Conservation (phyloP, 2,888 invertebrate genomes). For the Xylocampa areola region DNA sequence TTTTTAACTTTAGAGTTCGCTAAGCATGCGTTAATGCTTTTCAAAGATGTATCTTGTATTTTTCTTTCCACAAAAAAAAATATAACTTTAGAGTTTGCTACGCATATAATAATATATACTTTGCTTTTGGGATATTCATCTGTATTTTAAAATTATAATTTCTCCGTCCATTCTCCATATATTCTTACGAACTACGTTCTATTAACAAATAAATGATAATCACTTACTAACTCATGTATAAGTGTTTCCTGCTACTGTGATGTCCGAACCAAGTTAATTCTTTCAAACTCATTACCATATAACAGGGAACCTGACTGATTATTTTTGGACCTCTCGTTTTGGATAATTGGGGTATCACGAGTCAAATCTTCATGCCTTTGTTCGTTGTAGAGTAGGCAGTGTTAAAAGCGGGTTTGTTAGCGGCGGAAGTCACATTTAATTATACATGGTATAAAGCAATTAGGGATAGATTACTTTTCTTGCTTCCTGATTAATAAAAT, state of each 20-base stretch:
- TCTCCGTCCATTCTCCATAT: conserved; percentile 28
- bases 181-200: conserved; percentile 53
- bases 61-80: too few species aligned
- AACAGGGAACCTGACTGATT: conserved; percentile 69
- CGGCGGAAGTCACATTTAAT: conserved; percentile 16
- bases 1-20: too few species aligned
- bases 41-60: too few species aligned
- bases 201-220: conserved; percentile 85
- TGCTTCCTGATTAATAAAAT: too few species aligned
- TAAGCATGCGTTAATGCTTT: too few species aligned
- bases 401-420: conserved; percentile 25
- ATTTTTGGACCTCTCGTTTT: conserved; percentile 52
- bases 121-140: too few species aligned
- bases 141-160: conserved; percentile 68
- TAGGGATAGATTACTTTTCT: too few species aligned
- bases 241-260: conserved; percentile 86
- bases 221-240: conserved; percentile 80
- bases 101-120: too few species aligned
- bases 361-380: conserved; percentile 41
- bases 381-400: conserved; percentile 10
- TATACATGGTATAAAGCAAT: too few species aligned
- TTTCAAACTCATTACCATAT: conserved; percentile 83
- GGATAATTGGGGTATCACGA: conserved; percentile 52
- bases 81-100: too few species aligned
- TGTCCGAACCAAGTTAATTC: conserved; percentile 77